Evolutionary conservation across 2,797 vertebrate genomes (phyloP).

Genomic region (Fistularia commersonii): DNA sequence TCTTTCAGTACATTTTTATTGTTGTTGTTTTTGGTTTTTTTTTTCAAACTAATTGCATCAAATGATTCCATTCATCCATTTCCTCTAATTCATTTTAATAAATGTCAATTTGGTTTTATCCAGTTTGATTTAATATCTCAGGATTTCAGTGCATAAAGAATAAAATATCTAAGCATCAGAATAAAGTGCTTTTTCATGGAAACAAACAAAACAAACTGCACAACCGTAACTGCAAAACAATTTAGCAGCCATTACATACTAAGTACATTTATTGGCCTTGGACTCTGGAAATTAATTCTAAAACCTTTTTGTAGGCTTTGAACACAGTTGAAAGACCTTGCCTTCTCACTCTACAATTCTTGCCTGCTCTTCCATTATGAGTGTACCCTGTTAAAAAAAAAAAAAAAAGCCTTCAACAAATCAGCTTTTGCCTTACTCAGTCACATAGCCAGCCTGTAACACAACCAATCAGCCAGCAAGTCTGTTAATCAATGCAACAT

Average conservation of each 20-base stretch:
- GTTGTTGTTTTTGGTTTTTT: constrained; percentile 6
- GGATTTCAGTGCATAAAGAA: constrained; percentile 31
- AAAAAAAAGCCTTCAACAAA: constrained; percentile 50
- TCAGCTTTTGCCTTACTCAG: constrained; percentile 32
- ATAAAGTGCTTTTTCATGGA: too few species aligned
- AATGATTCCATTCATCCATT: constrained; percentile 21
- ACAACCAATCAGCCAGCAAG: constrained; percentile 54
- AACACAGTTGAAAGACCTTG: constrained; percentile 33
- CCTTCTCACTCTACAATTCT: constrained; percentile 1
- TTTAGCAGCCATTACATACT: constrained; percentile 51
- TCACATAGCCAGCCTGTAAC: constrained; percentile 50
- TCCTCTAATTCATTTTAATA: constrained; percentile 33
- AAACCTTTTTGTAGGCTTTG: constrained; percentile 26
- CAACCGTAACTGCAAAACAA: constrained; percentile 29
- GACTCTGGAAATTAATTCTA: constrained; percentile 38
- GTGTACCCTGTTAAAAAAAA: constrained; percentile 42
- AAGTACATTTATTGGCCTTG: constrained; percentile 37
- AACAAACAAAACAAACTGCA: constrained; percentile 57
- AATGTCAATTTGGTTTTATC: constrained; percentile 36
- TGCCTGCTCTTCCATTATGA: constrained; percentile 10
- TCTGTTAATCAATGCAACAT: constrained; percentile 61
- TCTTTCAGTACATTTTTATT: not conserved
- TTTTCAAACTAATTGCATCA: constrained; percentile 26
- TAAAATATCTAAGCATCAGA: too few species aligned
- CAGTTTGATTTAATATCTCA: constrained; percentile 29